Base-by-base conservation (phyloP, 2,888 invertebrate species). In the Stenodera caucasica region DNA sequence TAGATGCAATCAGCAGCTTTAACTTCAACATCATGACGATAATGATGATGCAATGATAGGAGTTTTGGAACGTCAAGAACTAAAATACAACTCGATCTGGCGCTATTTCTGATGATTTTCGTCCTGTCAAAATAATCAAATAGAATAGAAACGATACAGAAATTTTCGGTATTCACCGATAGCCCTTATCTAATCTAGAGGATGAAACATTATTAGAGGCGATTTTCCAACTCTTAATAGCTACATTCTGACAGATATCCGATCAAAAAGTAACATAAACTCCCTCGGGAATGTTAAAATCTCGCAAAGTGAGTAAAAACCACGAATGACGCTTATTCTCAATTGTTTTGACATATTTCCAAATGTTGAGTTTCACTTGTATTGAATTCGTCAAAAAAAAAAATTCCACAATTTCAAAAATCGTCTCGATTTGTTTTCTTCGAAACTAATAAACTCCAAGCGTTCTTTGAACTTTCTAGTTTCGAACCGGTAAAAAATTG, bases 1-100 rank as follows among this genome's bases (percentile, higher is more conserved):
- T 33, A 58, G 67, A 70, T 69, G 70, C 70, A 67, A 67, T 60
- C 60, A 57, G 55, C 55, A 61, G 54, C 54, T 57, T 51, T 52
- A 63, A 57, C 21, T 33, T 53, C 58, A 55, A 49, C 23, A 56
- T 45, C 29, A 30, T 61, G 51, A 35, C 14, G 35, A 55, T 55
- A 37, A 56, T 12, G 45, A 58, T 54, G 61, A 61, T 62, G 62
- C 61, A 60, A 60, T 57, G 65, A 23, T 29, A 23, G 30, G 5
- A 2, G 7, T 33, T 18, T 2, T 21, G n/a, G 2, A 53, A 21
- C 21, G 33, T 15, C 18, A 21, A n/a, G 6, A 32, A 49, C 15
- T 49, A 7, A 53, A 53, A 30, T 12, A 21, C 53, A 53, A n/a
- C 32, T 53, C 32, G 18, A 32, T n/a, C 26, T 33, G 53, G 29